Evolutionary conservation across 35 echinoderm and acorn worm genomes (phyloP).

Genomic region (Apostichopus parvimensis): DNA sequence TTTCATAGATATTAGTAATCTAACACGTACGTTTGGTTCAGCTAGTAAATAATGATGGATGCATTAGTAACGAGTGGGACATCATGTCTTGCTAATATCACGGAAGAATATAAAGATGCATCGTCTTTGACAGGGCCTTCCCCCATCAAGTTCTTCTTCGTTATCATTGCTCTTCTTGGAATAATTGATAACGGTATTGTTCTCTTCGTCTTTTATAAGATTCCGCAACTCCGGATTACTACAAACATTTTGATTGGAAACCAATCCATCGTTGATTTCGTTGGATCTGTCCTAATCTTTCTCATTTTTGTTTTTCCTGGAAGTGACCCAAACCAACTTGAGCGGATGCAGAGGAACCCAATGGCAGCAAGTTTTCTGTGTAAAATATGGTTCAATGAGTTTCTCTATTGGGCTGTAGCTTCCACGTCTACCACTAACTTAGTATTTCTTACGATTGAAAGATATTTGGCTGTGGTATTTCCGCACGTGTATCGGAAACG

Average conservation of each 20-base stretch:
- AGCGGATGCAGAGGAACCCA: not conserved
- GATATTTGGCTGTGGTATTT: conserved; percentile 30
- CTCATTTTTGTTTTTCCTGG: not conserved
- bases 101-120: no score
- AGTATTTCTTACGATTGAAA: conserved; percentile 26
- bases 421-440: conserved; percentile 40
- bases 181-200: conserved; percentile 45
- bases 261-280: conserved; percentile 45
- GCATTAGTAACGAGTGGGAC: no score
- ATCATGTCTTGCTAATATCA: no score
- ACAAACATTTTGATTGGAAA: conserved; percentile 30
- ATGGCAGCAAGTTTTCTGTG: not conserved
- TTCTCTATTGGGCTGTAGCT: conserved; percentile 2
- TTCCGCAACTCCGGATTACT: not conserved
- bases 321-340: not conserved
- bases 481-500: not conserved
- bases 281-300: conserved; percentile 11
- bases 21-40: no score
- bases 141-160: not conserved
- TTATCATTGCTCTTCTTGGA: conserved; percentile 17
- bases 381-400: conserved; percentile 33
- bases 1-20: no score
- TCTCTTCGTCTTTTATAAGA: conserved; percentile 24
- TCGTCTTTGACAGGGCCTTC: not conserved
- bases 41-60: no score